phyloP scores from a whole-genome alignment of 2,113 vertebrate species.

The Hyperopisus bebe region DNA sequence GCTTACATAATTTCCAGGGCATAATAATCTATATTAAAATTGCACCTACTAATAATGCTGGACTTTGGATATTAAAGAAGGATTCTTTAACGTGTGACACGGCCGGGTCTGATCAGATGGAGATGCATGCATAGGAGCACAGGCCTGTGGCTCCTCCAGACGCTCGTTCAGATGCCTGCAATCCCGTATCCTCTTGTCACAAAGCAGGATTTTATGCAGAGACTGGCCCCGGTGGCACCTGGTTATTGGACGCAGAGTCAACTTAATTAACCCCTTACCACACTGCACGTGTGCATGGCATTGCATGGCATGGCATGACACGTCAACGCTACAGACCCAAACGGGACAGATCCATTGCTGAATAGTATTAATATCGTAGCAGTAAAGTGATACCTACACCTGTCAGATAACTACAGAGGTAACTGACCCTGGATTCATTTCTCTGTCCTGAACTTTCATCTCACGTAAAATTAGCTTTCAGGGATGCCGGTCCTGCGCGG shows the following conservation, averaged over 20 bases:
- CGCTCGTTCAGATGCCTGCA: background rate
- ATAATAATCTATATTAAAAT: background rate
- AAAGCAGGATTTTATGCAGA: background rate
- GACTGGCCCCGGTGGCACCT: background rate
- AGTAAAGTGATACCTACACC: background rate
- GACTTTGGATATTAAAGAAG: background rate
- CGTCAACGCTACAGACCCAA: background rate
- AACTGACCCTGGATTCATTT: background rate
- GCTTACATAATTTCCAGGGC: background rate
- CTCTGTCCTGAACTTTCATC: background rate
- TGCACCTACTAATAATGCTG: background rate
- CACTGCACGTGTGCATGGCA: background rate
- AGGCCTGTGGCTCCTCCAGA: background rate
- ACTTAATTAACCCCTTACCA: background rate
- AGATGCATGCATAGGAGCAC: background rate
- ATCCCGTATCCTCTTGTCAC: background rate
- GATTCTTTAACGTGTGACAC: background rate
- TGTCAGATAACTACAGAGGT: background rate
- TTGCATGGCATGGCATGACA: too few relatives aligned
- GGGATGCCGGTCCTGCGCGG: background rate
- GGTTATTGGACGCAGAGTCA: background rate
- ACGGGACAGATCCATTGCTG: background rate
- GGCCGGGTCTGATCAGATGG: background rate
- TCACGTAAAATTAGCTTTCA: background rate
- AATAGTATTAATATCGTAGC: background rate